Conservation (phyloP, 2,888 invertebrate species). For the Caenorhabditis panamensis region DNA sequence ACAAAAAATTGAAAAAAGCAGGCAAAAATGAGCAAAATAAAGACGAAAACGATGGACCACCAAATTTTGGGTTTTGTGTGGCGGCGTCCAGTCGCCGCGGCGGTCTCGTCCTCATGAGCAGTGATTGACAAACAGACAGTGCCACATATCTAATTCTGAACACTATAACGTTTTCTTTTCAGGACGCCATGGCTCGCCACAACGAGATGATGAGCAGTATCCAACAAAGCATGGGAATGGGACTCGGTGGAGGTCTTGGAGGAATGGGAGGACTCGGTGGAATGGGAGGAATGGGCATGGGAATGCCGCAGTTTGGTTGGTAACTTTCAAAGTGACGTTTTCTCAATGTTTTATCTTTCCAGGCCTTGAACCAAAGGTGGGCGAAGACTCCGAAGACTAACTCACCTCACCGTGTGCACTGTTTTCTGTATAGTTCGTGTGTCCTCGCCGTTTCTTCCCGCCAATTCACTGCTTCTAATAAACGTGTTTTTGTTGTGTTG, state of each 20-base stretch:
- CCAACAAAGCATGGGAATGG: constrained; percentile 43
- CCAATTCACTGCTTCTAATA: constrained; percentile 32
- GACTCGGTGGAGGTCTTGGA: constrained; percentile 2
- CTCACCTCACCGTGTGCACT: constrained; percentile 14
- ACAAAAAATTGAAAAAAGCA: too few relatives aligned
- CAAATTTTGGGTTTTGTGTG: too few relatives aligned
- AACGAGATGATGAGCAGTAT: constrained; percentile 52
- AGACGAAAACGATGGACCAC: too few relatives aligned
- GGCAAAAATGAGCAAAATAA: too few relatives aligned
- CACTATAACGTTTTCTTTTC: constrained; percentile 4
- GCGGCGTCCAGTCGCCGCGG: too few relatives aligned
- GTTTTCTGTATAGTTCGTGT: constrained; percentile 26
- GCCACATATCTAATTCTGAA: too few relatives aligned
- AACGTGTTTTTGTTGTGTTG: constrained; percentile 43
- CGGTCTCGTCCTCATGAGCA: too few relatives aligned
- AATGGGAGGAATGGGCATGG: constrained; percentile 26
- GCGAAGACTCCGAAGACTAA: constrained; percentile 41
- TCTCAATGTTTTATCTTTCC: too few relatives aligned
- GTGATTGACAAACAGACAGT: too few relatives aligned
- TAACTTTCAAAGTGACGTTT: too few relatives aligned
- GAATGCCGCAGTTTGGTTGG: constrained; percentile 36
- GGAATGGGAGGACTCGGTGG: constrained; percentile 8
- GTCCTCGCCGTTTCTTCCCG: neutral
- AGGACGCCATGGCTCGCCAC: constrained; percentile 53
- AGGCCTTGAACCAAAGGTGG: constrained; percentile 51